These are phyloP conservation scores for Bombus fervidus DNA, from an alignment of 1,140 invertebrate species.

Conservation along the genomic window DNA sequence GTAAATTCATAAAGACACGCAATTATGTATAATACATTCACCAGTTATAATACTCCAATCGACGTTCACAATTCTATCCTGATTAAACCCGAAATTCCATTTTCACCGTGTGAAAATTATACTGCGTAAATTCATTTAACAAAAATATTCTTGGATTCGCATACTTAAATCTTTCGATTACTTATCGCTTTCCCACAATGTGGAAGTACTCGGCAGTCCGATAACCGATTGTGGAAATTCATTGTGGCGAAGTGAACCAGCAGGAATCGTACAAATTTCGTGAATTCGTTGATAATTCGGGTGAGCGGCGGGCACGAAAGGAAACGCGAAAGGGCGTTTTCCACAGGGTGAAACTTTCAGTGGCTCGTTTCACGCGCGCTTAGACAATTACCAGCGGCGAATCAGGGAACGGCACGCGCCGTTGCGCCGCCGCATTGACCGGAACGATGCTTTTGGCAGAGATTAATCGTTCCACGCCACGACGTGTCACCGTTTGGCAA, in stretches of 20 bases:
- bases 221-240: neutral
- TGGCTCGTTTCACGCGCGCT: conserved; percentile 45
- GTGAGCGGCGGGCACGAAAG: neutral
- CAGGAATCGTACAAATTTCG: neutral
- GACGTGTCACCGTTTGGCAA: conserved; percentile 60
- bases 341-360: conserved; percentile 15
- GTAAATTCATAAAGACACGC: conserved; percentile 3
- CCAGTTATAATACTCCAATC: neutral
- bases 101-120: neutral
- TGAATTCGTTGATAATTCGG: neutral
- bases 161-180: neutral
- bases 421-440: conserved; percentile 14
- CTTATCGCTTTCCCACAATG: no score
- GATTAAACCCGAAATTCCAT: conserved; percentile 2
- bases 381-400: conserved; percentile 28
- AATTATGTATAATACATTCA: conserved; percentile 5
- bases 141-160: neutral
- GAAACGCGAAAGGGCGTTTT: neutral
- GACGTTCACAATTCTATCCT: neutral
- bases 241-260: neutral
- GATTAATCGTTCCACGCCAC: conserved; percentile 41
- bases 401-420: conserved; percentile 23
- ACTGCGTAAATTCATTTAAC: neutral
- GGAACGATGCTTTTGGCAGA: conserved; percentile 44
- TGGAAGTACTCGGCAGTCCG: no score